Evolutionary conservation across 1,140 invertebrate genomes (phyloP), one percentile per base, ranked within the genome.

Genomic region (Drosophila repleta): DNA sequence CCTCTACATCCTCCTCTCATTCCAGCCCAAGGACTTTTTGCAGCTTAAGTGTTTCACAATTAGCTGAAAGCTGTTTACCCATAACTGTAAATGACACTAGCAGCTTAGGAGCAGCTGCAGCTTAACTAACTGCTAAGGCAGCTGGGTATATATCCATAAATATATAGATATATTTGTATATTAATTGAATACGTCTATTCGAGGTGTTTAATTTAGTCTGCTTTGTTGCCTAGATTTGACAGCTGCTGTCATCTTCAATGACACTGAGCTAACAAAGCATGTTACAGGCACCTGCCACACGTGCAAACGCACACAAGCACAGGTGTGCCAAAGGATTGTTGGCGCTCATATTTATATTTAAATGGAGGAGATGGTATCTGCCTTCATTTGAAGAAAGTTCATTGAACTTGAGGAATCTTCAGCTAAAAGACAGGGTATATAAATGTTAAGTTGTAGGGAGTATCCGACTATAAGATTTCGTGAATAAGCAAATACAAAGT

Each of bases 1-100:
- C n/a, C 0, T 43, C 6, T 17, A 7, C 10, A 6, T 6, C 8
- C 32, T 11, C 17, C 41, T 48, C 20, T 56, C 55, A 49, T 49
- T 20, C 32, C 32, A 29, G 13, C 37, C 56, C 60, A 70, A 64
- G 60, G 43, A 64, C 60, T 57, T 57, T 70, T 45, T 46, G 58
- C 66, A 69, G 58, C 58, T 56, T 56, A 64, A 64, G 26, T 64
- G 61, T 55, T 29, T 46, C 41, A 35, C 60, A 70, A 70, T 70
- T 64, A 69, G 52, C 39, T 48, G 26, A 15, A 39, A 51, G 29
- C 29, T 62, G n/a, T 29, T 46, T 46, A 29, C 8, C 24, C 41
- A 56, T 55, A 63, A 63, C 21, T 62, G 51, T 20, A 49, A 48
- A 32, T 13, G 43, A 35, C 41, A 13, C 41, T 29, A 6, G 13